Conservation (phyloP, 92 coral and sea anemone species). For the Epizoanthus rinbou region DNA sequence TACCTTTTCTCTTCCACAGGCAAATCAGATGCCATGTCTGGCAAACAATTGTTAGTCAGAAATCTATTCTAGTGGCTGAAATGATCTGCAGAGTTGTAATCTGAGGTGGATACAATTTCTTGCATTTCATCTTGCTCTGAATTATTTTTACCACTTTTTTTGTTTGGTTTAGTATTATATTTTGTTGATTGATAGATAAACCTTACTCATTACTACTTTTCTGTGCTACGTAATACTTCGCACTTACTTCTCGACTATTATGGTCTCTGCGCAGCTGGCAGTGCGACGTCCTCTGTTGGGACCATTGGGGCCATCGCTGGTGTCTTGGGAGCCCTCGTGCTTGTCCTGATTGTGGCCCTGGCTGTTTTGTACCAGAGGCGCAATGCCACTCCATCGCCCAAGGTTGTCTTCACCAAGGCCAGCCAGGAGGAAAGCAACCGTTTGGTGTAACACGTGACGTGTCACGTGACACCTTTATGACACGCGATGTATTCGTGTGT, state of each 20-base stretch:
- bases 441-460: slow-evolving; percentile 53
- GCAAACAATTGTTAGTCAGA: no score
- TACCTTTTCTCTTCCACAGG: background rate
- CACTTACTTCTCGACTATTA: background rate
- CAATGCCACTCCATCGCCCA: slow-evolving; percentile 49
- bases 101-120: no score
- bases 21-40: no score
- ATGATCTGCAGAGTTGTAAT: no score
- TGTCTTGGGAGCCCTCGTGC: slow-evolving; percentile 70
- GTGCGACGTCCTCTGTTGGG: slow-evolving; percentile 55
- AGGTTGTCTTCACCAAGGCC: slow-evolving; percentile 66
- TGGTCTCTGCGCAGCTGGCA: slow-evolving; percentile 20
- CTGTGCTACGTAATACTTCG: background rate
- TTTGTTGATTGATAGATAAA: no score
- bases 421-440: slow-evolving; percentile 61
- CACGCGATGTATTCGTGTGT: background rate
- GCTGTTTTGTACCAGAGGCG: slow-evolving; percentile 60
- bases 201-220: background rate
- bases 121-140: no score
- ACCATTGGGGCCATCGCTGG: slow-evolving; percentile 75
- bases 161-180: no score
- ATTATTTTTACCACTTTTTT: no score
- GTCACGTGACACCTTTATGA: background rate
- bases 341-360: slow-evolving; percentile 66
- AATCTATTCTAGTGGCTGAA: no score